Conservation (phyloP, 2,113 vertebrate species). For the Lepisosteus osseus region DNA sequence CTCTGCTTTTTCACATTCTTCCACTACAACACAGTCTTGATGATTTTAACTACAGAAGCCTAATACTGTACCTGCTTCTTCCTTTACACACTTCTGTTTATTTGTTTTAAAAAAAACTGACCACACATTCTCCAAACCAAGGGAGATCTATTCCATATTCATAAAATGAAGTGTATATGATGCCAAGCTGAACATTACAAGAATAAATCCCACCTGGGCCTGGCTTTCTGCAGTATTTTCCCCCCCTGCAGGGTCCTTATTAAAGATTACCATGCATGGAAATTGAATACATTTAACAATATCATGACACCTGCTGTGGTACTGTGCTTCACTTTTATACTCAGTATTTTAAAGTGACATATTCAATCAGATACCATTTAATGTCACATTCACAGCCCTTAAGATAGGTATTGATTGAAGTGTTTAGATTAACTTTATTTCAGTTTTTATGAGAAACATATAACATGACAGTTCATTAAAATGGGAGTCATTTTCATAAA, state of each 20-base stretch:
- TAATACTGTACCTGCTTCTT: too few relatives aligned
- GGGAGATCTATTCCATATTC: too few relatives aligned
- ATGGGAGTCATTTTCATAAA: too few relatives aligned
- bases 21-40: too few relatives aligned
- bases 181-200: neutral
- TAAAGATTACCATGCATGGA: neutral
- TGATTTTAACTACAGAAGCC: too few relatives aligned
- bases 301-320: neutral
- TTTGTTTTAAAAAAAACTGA: too few relatives aligned
- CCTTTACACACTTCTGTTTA: too few relatives aligned
- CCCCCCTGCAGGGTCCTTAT: neutral
- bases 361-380: conserved; percentile 13
- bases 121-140: too few relatives aligned
- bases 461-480: too few relatives aligned
- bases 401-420: conserved; percentile 13
- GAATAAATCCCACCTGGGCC: neutral
- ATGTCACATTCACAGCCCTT: conserved; percentile 9
- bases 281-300: neutral
- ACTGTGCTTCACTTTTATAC: neutral
- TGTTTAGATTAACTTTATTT: neutral
- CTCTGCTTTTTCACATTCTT: too few relatives aligned
- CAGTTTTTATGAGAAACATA: too few relatives aligned
- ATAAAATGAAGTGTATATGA: neutral
- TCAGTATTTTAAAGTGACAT: conserved; percentile 12
- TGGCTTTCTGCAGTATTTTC: neutral